Conservation (phyloP, 2,888 invertebrate species). For the Octodonta nipae region DNA sequence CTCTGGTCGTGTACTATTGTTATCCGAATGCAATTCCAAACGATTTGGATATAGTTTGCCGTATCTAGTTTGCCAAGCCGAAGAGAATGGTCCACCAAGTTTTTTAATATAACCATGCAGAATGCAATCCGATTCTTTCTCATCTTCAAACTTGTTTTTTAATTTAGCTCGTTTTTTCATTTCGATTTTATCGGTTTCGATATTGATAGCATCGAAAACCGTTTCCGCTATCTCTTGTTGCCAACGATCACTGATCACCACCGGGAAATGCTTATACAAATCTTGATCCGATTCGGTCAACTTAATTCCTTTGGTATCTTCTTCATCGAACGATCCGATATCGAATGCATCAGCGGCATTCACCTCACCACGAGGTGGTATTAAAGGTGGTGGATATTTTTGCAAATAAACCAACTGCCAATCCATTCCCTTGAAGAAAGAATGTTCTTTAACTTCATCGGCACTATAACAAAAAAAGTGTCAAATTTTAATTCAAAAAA, state of each 20-base stretch:
- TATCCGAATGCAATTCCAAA: conserved; percentile 89
- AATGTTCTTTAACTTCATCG: conserved; percentile 92
- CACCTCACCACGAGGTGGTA: conserved; percentile 96
- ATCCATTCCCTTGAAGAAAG: conserved; percentile 94
- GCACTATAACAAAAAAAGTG: conserved; percentile 47
- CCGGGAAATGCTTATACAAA: conserved; percentile 93
- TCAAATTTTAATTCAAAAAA: too few relatives aligned
- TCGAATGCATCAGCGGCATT: conserved; percentile 99
- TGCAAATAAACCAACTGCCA: conserved; percentile 99
- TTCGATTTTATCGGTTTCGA: conserved; percentile 92
- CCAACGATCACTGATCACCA: conserved; percentile 98
- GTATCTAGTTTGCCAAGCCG: conserved; percentile 92
- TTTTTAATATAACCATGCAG: conserved; percentile 99
- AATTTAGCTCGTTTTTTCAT: conserved; percentile 88
- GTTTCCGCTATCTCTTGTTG: conserved; percentile 97
- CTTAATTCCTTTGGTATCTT: conserved; percentile 98
- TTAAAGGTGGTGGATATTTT: conserved; percentile 94
- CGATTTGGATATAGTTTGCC: conserved; percentile 85
- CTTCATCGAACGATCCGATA: conserved; percentile 98
- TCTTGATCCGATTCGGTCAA: conserved; percentile 94
- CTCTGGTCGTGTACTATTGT: too few relatives aligned
- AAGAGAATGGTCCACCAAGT: conserved; percentile 95
- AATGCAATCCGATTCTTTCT: conserved; percentile 97
- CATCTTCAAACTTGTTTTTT: conserved; percentile 86
- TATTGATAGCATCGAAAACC: conserved; percentile 93